These are phyloP conservation scores for Taurulus bubalis DNA, from an alignment of 2,113 vertebrate genomes.

Conservation along the genomic window DNA sequence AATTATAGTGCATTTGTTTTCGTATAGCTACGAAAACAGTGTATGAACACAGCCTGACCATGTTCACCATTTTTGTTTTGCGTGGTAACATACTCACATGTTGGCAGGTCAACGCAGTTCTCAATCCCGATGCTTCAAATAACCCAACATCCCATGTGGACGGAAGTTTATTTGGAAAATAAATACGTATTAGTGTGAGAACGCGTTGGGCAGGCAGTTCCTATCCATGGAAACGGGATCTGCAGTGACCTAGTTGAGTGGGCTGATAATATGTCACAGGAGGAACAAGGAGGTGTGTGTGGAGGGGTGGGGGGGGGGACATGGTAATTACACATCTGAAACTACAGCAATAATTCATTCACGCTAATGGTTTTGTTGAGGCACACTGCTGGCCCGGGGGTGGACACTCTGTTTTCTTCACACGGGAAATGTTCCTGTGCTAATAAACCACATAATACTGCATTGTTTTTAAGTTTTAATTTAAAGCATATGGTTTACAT, in stretches of 20 bases:
- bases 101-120: no score
- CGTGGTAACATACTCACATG: background rate
- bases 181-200: background rate
- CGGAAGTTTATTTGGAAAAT: background rate
- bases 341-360: constrained; percentile 49
- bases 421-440: constrained; percentile 16
- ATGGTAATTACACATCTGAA: constrained; percentile 42
- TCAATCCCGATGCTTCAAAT: no score
- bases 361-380: constrained; percentile 30
- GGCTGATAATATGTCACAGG: constrained; percentile 61
- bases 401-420: constrained; percentile 20
- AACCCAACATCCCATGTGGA: no score
- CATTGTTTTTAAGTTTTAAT: constrained; percentile 4
- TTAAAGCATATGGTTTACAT: constrained; percentile 24
- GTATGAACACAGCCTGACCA: no score
- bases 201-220: constrained; percentile 8
- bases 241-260: constrained; percentile 62
- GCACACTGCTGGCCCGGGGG: background rate
- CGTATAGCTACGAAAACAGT: no score
- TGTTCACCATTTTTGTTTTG: background rate
- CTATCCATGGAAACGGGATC: constrained; percentile 59
- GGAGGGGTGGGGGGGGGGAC: background rate
- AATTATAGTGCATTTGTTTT: no score
- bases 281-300: constrained; percentile 6
- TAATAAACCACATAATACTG: background rate